phyloP scores from a whole-genome alignment of 2,888 invertebrate genomes.

The Cephonodes hylas region DNA sequence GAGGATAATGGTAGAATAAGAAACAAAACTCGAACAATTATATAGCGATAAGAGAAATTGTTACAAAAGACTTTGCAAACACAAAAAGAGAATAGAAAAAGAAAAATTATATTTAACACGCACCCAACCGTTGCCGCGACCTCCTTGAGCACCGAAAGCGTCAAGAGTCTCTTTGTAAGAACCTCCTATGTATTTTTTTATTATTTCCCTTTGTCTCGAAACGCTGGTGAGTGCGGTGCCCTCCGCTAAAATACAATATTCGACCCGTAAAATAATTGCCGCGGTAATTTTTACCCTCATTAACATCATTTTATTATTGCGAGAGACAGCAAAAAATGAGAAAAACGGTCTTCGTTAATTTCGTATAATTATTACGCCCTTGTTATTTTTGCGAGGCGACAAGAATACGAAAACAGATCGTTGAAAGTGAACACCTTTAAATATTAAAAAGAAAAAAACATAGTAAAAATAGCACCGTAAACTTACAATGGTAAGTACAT shows the following conservation, averaged over 20 bases:
- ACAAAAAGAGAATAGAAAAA: slow-evolving; percentile 25
- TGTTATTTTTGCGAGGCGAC: slow-evolving; percentile 9
- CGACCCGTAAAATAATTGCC: slow-evolving; percentile 67
- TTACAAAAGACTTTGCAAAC: slow-evolving; percentile 1
- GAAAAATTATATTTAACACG: slow-evolving; percentile 62
- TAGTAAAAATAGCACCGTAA: too few relatives aligned
- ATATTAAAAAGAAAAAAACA: too few relatives aligned
- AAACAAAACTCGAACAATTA: neutral
- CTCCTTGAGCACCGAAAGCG: slow-evolving; percentile 49
- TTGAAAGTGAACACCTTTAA: neutral
- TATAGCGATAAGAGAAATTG: slow-evolving; percentile 5
- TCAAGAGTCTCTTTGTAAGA: slow-evolving; percentile 62
- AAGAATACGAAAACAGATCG: slow-evolving; percentile 11
- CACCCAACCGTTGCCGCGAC: slow-evolving; percentile 46
- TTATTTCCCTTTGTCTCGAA: slow-evolving; percentile 63
- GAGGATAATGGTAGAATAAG: neutral
- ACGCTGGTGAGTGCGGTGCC: slow-evolving; percentile 42
- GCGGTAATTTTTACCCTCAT: slow-evolving; percentile 63
- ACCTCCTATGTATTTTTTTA: slow-evolving; percentile 55
- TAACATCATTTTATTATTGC: slow-evolving; percentile 49
- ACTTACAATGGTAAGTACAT: too few relatives aligned
- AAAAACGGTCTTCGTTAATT: slow-evolving; percentile 43
- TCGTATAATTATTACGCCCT: slow-evolving; percentile 41
- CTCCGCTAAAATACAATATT: slow-evolving; percentile 65
- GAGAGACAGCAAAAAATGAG: slow-evolving; percentile 36